phyloP scores from a whole-genome alignment of 2,113 vertebrate genomes.

The chimpanzee (Pan troglodytes) region DNA sequence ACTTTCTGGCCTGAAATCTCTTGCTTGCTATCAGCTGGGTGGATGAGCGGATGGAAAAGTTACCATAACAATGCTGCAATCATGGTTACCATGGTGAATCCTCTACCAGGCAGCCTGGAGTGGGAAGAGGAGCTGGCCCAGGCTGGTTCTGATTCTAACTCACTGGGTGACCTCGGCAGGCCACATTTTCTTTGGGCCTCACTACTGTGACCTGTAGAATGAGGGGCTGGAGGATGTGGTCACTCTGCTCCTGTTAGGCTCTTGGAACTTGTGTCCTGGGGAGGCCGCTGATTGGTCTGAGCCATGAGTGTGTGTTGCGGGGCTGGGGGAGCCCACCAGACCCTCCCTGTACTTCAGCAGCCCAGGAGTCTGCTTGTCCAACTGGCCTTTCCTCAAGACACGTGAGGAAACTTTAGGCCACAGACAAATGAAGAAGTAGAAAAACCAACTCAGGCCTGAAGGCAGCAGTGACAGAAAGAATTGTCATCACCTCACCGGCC shows the following conservation, averaged over 20 bases:
- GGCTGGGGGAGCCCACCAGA: neutral
- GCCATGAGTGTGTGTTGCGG: neutral
- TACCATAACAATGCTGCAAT: neutral
- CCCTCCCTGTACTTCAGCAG: neutral
- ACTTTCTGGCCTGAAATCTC: neutral
- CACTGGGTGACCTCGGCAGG: neutral
- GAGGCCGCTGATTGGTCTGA: neutral
- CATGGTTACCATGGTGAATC: conserved; percentile 28
- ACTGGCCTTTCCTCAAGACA: conserved; percentile 8
- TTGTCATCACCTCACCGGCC: neutral
- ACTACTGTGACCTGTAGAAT: neutral
- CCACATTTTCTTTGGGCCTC: neutral
- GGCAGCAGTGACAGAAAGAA: conserved; percentile 28
- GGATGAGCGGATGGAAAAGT: neutral
- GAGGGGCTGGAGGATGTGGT: neutral
- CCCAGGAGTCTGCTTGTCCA: neutral
- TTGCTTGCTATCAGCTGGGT: neutral
- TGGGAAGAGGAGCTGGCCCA: neutral
- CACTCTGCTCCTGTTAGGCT: neutral
- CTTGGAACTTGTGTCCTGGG: neutral
- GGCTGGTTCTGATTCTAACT: neutral
- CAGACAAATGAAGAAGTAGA: neutral
- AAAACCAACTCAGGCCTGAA: conserved; percentile 5
- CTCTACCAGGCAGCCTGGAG: neutral
- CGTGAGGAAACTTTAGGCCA: neutral